These are phyloP conservation scores for Plutomurus gul DNA, from an alignment of 1,140 invertebrate genomes.

Conservation along the genomic window DNA sequence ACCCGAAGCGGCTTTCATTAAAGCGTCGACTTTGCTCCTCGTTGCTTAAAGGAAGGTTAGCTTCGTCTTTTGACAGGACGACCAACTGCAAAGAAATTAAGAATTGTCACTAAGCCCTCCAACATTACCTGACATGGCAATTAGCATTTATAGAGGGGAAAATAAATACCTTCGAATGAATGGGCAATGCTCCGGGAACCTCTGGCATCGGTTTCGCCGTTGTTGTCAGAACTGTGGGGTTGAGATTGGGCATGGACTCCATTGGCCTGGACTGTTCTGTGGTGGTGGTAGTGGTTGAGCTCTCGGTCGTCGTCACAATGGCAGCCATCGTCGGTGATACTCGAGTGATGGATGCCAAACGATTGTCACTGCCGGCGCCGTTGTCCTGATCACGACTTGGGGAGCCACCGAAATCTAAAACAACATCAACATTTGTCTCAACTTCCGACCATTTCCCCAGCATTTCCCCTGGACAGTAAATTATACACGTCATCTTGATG, in stretches of 20 bases:
- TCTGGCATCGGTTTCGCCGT: constrained; percentile 45
- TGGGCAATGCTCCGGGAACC: constrained; percentile 50
- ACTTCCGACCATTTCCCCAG: too few relatives aligned
- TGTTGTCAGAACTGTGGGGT: constrained; percentile 29
- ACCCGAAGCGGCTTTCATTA: constrained; percentile 40
- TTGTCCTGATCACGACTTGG: neutral
- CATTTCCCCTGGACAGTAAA: too few relatives aligned
- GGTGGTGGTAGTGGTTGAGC: neutral
- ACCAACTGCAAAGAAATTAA: constrained; percentile 39
- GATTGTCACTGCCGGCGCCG: neutral
- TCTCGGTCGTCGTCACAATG: neutral
- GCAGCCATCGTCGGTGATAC: neutral
- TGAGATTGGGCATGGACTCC: neutral
- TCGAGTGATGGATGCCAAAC: neutral
- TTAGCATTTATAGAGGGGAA: too few relatives aligned
- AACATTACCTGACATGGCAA: too few relatives aligned
- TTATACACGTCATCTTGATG: too few relatives aligned
- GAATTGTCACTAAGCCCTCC: too few relatives aligned
- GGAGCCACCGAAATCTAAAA: neutral
- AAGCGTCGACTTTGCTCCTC: constrained; percentile 34
- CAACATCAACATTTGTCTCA: neutral
- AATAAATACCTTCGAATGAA: constrained; percentile 53
- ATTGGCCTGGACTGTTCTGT: neutral
- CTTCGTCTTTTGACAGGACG: constrained; percentile 47
- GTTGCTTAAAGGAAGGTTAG: constrained; percentile 40